Evolutionary conservation across 1,140 invertebrate species (phyloP).

Genomic region (Maconellicoccus hirsutus): DNA sequence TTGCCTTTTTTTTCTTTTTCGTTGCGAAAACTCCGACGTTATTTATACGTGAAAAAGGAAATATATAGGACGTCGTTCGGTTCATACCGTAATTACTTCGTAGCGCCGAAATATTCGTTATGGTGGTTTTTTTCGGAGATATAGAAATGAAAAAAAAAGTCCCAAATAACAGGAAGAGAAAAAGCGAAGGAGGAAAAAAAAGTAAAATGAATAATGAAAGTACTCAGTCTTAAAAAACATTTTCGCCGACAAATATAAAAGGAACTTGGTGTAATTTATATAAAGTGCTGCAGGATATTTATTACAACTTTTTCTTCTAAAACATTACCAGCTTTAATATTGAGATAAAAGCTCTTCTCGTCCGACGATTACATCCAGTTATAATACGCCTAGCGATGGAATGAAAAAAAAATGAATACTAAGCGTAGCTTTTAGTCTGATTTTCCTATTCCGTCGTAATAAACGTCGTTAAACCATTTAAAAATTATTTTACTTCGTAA

Average conservation of each 20-base stretch:
- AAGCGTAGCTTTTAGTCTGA: conserved; percentile 3
- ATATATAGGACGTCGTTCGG: neutral
- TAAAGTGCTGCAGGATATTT: conserved; percentile 8
- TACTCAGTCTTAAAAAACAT: conserved; percentile 5
- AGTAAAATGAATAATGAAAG: conserved; percentile 1
- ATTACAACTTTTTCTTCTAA: conserved; percentile 9
- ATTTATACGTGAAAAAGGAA: neutral
- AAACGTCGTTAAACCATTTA: neutral
- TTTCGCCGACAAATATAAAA: conserved; percentile 5
- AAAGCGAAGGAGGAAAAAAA: neutral
- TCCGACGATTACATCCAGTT: neutral
- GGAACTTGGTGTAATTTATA: conserved; percentile 9
- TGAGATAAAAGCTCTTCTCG: conserved; percentile 8
- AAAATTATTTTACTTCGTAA: neutral
- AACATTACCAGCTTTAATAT: conserved; percentile 9
- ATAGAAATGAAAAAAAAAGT: neutral
- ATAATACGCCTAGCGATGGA: neutral
- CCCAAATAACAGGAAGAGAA: neutral
- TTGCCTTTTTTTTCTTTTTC: too few relatives aligned
- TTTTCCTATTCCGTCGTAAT: neutral
- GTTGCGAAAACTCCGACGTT: too few relatives aligned
- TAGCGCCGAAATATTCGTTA: neutral
- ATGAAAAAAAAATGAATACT: neutral
- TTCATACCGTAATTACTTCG: neutral
- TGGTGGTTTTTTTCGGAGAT: neutral